phyloP scores from a whole-genome alignment of 2,797 vertebrate genomes.

The Alauda arvensis region DNA sequence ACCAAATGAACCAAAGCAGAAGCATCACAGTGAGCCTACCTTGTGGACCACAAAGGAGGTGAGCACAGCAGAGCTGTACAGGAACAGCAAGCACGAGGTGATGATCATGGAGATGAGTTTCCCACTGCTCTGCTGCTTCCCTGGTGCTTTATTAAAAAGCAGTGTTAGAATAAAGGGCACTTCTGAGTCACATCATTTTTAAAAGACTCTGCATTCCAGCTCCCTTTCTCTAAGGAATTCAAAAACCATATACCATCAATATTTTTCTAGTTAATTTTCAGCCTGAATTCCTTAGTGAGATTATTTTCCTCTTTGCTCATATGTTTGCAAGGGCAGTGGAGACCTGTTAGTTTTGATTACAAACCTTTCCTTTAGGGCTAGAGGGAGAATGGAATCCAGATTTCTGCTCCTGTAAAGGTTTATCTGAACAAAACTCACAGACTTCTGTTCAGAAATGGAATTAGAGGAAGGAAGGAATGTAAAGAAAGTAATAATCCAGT shows the following conservation, averaged over 20 bases:
- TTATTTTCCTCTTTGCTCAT: neutral
- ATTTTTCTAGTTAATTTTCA: neutral
- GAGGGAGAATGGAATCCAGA: neutral
- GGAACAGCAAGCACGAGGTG: conserved; percentile 26
- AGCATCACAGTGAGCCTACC: conserved; percentile 52
- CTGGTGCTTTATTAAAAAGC: conserved; percentile 16
- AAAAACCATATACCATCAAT: neutral
- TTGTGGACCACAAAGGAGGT: conserved; percentile 38
- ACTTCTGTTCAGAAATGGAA: neutral
- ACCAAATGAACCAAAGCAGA: neutral
- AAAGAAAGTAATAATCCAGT: neutral
- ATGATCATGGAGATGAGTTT: conserved; percentile 7
- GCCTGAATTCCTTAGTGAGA: neutral
- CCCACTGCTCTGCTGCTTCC: neutral
- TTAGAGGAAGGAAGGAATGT: neutral
- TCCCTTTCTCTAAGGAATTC: neutral
- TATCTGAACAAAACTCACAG: neutral
- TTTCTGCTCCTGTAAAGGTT: neutral
- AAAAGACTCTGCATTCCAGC: neutral
- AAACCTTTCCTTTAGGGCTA: neutral
- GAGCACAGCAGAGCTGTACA: conserved; percentile 51
- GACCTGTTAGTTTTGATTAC: neutral
- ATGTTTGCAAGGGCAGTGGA: neutral
- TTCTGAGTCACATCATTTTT: neutral
- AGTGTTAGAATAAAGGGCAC: conserved; percentile 20